These are phyloP conservation scores for Chelidonichthys spinosus DNA, from an alignment of 2,797 vertebrate genomes.

Conservation along the genomic window DNA sequence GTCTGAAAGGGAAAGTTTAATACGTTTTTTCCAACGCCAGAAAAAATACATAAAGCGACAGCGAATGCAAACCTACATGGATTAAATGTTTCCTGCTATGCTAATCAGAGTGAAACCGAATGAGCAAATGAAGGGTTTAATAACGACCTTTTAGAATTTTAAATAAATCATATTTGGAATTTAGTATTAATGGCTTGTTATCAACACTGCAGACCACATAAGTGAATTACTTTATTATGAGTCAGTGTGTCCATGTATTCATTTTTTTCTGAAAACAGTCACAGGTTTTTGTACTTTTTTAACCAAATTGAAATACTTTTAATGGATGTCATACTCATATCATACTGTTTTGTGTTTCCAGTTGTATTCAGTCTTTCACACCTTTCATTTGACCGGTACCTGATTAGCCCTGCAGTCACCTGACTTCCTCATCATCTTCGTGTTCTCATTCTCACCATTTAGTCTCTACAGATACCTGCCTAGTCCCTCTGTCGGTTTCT, in stretches of 20 bases:
- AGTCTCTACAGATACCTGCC: neutral
- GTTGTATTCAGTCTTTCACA: too few relatives aligned
- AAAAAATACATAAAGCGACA: neutral
- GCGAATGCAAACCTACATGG: neutral
- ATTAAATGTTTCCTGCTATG: conserved; percentile 2
- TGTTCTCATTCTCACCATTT: neutral
- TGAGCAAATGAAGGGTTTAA: neutral
- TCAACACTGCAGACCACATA: neutral
- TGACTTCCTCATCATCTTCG: neutral
- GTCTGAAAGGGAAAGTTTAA: conserved; percentile 3
- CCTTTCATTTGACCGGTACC: neutral
- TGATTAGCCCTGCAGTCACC: neutral
- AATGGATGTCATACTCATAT: neutral
- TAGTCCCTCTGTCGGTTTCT: neutral
- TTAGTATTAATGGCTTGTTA: neutral
- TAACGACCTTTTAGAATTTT: neutral
- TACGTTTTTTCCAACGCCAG: neutral
- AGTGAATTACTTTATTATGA: neutral
- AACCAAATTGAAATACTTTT: neutral
- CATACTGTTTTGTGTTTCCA: too few relatives aligned
- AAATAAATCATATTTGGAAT: neutral
- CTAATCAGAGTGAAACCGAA: conserved; percentile 12
- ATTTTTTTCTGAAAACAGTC: neutral
- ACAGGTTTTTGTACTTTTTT: too few relatives aligned
- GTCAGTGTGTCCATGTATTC: neutral